Percentiles rank a stretch among this genome's conserved stretches.
phyloP scores from a whole-genome alignment of 1,140 invertebrate species.

The Orchesella cincta region DNA sequence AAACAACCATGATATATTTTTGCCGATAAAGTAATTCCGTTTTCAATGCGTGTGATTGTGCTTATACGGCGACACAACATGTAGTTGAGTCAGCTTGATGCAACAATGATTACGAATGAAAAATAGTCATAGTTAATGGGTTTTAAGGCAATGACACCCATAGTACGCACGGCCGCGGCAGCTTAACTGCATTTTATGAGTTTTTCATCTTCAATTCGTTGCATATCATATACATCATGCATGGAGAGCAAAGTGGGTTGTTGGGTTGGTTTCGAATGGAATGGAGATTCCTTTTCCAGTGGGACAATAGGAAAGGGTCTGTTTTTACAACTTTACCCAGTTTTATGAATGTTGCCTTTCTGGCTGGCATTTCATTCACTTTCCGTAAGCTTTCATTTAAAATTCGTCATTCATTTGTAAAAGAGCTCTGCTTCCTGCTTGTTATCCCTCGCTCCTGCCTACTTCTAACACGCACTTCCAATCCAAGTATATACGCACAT shows the following conservation, averaged over 20 bases:
- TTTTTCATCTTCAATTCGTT: not conserved
- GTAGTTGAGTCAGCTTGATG: not conserved
- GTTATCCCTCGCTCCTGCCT: not conserved
- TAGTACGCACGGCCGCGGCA: not conserved
- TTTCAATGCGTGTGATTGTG: too few species aligned
- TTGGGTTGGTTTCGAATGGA: not conserved
- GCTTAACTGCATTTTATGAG: constrained; percentile 24
- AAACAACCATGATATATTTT: not conserved
- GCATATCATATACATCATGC: not conserved
- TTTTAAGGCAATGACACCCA: constrained; percentile 24
- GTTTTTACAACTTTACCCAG: not conserved
- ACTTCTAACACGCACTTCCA: not conserved
- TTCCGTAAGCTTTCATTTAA: not conserved
- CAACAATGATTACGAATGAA: constrained; percentile 24
- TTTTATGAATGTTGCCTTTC: not conserved
- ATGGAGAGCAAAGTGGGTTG: not conserved
- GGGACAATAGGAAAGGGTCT: constrained; percentile 22
- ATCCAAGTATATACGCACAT: too few species aligned
- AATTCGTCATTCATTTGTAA: not conserved
- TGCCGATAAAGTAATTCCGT: too few species aligned
- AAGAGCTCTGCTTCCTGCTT: not conserved
- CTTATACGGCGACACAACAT: too few species aligned
- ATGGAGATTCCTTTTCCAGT: constrained; percentile 24
- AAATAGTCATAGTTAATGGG: constrained; percentile 15
- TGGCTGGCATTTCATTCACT: not conserved